These are phyloP conservation scores for Myotis vivesi DNA, from an alignment of 2,797 vertebrate species.

Conservation along the genomic window DNA sequence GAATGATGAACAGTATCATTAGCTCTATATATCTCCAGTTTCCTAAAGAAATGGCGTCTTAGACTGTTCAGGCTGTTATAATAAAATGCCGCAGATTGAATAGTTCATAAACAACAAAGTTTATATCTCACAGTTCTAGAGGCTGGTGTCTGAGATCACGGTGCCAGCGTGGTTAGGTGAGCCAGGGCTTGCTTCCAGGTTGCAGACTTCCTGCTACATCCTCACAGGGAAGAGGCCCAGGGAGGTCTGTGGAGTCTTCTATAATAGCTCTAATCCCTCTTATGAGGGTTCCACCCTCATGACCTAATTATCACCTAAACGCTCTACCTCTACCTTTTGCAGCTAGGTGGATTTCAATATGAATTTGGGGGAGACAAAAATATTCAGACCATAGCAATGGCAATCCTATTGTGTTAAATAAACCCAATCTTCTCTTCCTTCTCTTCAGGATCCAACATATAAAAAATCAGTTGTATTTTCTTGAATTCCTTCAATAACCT, in stretches of 20 bases:
- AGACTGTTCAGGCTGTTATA: not conserved
- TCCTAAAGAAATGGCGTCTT: not conserved
- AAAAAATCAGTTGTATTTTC: not conserved
- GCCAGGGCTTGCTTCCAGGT: not conserved
- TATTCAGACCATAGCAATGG: not conserved
- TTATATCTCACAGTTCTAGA: not conserved
- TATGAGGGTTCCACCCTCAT: not conserved
- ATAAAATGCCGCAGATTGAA: not conserved
- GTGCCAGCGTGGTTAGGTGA: not conserved
- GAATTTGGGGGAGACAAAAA: not conserved
- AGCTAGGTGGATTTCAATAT: not conserved
- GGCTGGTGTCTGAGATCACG: not conserved
- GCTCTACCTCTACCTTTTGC: not conserved
- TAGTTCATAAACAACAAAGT: not conserved
- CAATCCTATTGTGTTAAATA: constrained; percentile 19
- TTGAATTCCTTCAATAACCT: not conserved
- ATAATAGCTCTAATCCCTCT: not conserved
- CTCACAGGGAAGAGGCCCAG: not conserved
- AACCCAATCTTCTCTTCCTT: not conserved
- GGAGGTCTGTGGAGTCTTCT: not conserved
- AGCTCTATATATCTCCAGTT: not conserved
- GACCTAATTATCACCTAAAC: not conserved
- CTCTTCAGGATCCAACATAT: not conserved
- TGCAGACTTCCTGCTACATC: not conserved
- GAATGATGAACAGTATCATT: not conserved